Percentiles rank a stretch among this genome's conserved stretches.
phyloP scores from a whole-genome alignment of 2,113 vertebrate species.

The Pan troglodytes region DNA sequence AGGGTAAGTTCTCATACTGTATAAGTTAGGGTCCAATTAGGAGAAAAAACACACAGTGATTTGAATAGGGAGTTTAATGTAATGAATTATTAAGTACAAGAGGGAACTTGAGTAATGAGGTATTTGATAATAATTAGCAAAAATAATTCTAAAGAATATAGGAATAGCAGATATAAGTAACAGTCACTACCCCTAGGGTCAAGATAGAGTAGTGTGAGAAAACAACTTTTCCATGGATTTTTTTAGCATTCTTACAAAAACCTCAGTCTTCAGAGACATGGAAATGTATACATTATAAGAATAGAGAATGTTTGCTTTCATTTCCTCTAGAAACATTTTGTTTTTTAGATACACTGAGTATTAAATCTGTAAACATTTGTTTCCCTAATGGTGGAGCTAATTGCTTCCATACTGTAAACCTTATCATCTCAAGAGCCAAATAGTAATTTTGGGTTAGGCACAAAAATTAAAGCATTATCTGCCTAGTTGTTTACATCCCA shows the following conservation, averaged over 20 bases:
- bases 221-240: neutral
- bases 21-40: neutral
- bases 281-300: neutral
- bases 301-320: neutral
- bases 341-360: neutral
- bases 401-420: neutral
- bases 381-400: neutral
- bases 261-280: neutral
- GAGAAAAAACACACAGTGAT: neutral
- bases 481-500: neutral
- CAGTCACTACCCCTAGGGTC: neutral
- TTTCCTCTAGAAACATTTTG: neutral
- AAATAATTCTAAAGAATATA: neutral
- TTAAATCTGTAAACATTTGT: neutral
- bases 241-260: neutral
- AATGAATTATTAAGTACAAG: neutral
- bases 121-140: neutral
- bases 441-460: neutral
- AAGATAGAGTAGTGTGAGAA: neutral
- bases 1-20: neutral
- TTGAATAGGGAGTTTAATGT: neutral
- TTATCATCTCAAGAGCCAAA: neutral
- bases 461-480: neutral
- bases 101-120: neutral
- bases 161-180: neutral